phyloP scores from a whole-genome alignment of 2,113 vertebrate species.

The Pipra filicauda region DNA sequence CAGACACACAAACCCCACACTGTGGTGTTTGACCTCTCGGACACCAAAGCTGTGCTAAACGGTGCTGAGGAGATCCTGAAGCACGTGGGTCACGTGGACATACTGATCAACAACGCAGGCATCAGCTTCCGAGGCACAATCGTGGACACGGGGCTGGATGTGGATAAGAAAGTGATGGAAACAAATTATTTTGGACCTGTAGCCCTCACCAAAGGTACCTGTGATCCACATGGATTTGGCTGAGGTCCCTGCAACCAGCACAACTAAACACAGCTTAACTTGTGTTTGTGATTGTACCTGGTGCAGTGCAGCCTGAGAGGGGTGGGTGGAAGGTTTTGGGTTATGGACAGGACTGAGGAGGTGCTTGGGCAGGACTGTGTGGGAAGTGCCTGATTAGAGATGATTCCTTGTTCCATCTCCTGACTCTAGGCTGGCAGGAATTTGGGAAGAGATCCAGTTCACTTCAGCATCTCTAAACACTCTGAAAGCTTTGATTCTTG shows the following conservation, averaged over 20 bases:
- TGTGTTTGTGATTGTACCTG: not conserved
- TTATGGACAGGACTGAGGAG: not conserved
- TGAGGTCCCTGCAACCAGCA: not conserved
- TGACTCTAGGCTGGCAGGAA: not conserved
- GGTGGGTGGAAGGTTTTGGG: not conserved
- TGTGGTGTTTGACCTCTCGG: slow-evolving; percentile 87
- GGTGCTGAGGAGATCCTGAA: slow-evolving; percentile 85
- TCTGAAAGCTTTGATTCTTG: not conserved
- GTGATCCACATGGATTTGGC: not conserved
- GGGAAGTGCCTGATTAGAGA: not conserved
- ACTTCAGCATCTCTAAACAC: not conserved
- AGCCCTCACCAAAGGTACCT: slow-evolving; percentile 90
- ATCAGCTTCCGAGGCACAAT: slow-evolving; percentile 92
- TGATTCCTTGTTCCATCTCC: not conserved
- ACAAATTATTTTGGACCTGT: slow-evolving; percentile 96
- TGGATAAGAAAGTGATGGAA: slow-evolving; percentile 92
- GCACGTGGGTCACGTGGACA: slow-evolving; percentile 83
- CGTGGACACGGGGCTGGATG: slow-evolving; percentile 81
- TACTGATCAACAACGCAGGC: slow-evolving; percentile 95
- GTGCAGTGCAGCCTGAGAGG: not conserved
- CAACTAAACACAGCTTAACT: not conserved
- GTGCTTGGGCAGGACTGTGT: not conserved
- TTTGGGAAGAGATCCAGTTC: not conserved
- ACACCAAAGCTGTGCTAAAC: slow-evolving; percentile 66
- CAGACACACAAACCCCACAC: slow-evolving; percentile 80